Percentiles rank a stretch among this genome's conserved stretches.
Evolutionary conservation across 2,113 vertebrate species (phyloP).

Genomic region (Psittacula cyanocephala): DNA sequence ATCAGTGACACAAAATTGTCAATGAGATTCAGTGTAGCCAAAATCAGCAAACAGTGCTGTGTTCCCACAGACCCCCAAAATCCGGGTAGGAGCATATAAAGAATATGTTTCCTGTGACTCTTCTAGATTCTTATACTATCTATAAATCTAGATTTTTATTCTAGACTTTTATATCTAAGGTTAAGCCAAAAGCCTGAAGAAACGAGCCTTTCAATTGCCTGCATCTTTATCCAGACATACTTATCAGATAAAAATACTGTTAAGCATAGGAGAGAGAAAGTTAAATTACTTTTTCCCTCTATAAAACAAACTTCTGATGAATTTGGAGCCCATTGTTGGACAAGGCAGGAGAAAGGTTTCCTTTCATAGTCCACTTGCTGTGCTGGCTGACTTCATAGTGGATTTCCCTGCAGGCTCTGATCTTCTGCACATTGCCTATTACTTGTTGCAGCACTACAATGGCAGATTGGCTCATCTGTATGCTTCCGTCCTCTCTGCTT

Average conservation of each 20-base stretch:
- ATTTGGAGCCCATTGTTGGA: neutral
- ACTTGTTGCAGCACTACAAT: neutral
- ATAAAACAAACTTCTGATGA: neutral
- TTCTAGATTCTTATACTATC: neutral
- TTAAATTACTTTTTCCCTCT: neutral
- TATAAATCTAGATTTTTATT: neutral
- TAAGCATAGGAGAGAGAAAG: neutral
- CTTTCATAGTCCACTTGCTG: accelerated
- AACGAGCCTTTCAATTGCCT: neutral
- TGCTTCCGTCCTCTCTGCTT: neutral
- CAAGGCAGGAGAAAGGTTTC: neutral
- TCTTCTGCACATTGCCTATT: neutral
- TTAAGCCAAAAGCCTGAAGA: neutral
- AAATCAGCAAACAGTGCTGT: neutral
- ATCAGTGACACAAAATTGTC: neutral
- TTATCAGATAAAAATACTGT: neutral
- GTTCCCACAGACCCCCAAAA: neutral
- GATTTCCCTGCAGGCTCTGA: neutral
- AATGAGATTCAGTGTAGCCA: neutral
- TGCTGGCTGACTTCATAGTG: neutral
- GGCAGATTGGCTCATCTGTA: neutral
- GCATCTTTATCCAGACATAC: neutral
- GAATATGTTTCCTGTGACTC: neutral
- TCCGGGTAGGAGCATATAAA: neutral
- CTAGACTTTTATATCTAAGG: neutral